Percentiles rank a stretch among this genome's conserved stretches.
Evolutionary conservation across 1,140 invertebrate genomes (phyloP).

Genomic region (Polypedilum vanderplanki): DNA sequence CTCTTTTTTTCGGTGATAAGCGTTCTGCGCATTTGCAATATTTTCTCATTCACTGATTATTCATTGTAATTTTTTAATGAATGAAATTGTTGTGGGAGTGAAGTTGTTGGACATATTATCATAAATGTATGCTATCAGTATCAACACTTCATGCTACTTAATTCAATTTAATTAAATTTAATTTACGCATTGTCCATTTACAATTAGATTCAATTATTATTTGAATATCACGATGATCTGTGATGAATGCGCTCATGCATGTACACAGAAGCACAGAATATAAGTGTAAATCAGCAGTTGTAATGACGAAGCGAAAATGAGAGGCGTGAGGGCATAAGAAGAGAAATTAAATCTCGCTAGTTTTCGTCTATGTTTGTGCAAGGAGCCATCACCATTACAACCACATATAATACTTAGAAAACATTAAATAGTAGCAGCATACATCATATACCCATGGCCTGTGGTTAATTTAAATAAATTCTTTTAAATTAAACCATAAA

Average conservation of each 20-base stretch:
- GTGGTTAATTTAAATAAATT: slow-evolving; percentile 29
- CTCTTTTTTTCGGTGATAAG: background rate
- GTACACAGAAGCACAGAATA: too few relatives aligned
- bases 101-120: background rate
- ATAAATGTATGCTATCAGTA: slow-evolving; percentile 5
- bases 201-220: slow-evolving; percentile 4
- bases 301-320: background rate
- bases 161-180: slow-evolving; percentile 20
- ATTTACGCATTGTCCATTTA: slow-evolving; percentile 18
- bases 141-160: background rate
- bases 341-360: background rate
- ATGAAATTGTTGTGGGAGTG: background rate
- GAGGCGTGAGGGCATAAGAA: background rate
- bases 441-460: background rate
- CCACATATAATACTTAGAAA: background rate
- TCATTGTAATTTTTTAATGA: background rate
- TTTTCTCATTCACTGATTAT: background rate
- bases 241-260: too few relatives aligned
- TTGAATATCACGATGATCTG: too few relatives aligned
- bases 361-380: background rate
- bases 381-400: background rate
- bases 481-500: slow-evolving; percentile 29
- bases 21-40: background rate
- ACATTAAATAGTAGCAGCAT: slow-evolving; percentile 21
- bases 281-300: too few relatives aligned